Evolutionary conservation across 2,113 vertebrate species (phyloP), one percentile per base, ranked within the genome.

Genomic region (Ptilorrhoa leucosticta): DNA sequence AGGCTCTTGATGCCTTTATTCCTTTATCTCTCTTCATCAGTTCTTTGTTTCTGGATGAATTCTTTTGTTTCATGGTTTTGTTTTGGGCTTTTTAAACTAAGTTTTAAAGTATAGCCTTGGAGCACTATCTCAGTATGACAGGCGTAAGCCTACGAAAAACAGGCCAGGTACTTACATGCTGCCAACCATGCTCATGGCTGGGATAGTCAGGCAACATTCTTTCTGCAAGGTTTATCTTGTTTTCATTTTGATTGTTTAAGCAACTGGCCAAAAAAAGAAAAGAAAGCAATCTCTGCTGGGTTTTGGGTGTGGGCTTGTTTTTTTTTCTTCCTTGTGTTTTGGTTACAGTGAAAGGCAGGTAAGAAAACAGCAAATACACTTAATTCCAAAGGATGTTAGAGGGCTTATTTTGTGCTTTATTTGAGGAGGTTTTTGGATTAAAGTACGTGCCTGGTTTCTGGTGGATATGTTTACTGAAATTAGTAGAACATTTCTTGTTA

Each of bases 191-290:
- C 33, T 93, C 20, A 31, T 66, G 64, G 71, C 76, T 0, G 12
- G 27, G 68, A 81, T 23, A 89, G 78, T 80, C 63, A 73, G 92
- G 37, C 79, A 77, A 9, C 83, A 88, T 94, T 93, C 92, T 77
- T 93, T 93, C 85, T 77, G 80, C 51, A 78, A 66, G 47, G 86
- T 90, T 96, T 93, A 89, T 95, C 83, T 92, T 87, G 75, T 90
- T 97, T 93, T 93, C 47, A 0, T 77, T 94, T 57, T 92, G 86
- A 54, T 95, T 93, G 71, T 90, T 96, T 63, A 77, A 95, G 71
- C 83, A 81, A 28, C 65, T 71, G 47, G 73, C 57, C 54, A 83
- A 54, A 57, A 47, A 83, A 66, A 50, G 12, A 33, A 68, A 83
- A 58, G 16, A 68, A 92, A 47, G 23, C 28, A 71, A 50, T 83